Percentiles rank a stretch among this genome's conserved stretches.
Evolutionary conservation across 2,113 vertebrate species (phyloP).

Genomic region (Sprattus sprattus): DNA sequence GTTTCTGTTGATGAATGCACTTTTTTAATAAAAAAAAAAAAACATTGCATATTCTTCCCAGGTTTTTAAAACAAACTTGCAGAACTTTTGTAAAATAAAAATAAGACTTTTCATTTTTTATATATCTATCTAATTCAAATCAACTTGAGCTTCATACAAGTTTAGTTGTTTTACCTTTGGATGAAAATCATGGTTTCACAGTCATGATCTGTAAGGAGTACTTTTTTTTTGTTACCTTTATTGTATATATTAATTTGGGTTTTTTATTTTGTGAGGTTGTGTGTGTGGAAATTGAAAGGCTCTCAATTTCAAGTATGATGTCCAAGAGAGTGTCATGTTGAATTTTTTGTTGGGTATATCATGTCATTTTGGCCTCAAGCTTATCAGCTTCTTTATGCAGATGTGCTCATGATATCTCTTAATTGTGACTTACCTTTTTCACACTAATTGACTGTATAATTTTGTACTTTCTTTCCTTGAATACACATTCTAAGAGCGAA

Average conservation of each 20-base stretch:
- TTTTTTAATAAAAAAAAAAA: slow-evolving; percentile 38
- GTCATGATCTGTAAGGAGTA: background rate
- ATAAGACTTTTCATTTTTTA: slow-evolving; percentile 31
- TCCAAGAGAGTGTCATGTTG: background rate
- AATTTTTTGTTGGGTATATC: background rate
- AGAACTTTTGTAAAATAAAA: slow-evolving; percentile 36
- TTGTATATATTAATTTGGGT: background rate
- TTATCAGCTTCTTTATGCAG: background rate
- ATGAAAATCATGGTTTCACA: background rate
- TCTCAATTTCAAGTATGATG: background rate
- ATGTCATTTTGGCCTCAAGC: background rate
- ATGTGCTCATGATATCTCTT: background rate
- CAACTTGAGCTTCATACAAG: background rate
- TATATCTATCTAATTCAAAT: slow-evolving; percentile 21
- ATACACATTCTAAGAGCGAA: background rate
- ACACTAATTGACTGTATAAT: background rate
- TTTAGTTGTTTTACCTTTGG: background rate
- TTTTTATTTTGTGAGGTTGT: background rate
- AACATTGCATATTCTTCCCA: slow-evolving; percentile 33
- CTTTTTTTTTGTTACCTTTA: background rate
- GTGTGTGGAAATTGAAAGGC: background rate
- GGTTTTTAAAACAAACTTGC: slow-evolving; percentile 25
- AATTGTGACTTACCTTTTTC: background rate
- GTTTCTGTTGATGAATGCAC: slow-evolving; percentile 29
- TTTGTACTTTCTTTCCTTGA: background rate